Conservation (phyloP, 2,113 vertebrate genomes). For the Scalopus aquaticus region DNA sequence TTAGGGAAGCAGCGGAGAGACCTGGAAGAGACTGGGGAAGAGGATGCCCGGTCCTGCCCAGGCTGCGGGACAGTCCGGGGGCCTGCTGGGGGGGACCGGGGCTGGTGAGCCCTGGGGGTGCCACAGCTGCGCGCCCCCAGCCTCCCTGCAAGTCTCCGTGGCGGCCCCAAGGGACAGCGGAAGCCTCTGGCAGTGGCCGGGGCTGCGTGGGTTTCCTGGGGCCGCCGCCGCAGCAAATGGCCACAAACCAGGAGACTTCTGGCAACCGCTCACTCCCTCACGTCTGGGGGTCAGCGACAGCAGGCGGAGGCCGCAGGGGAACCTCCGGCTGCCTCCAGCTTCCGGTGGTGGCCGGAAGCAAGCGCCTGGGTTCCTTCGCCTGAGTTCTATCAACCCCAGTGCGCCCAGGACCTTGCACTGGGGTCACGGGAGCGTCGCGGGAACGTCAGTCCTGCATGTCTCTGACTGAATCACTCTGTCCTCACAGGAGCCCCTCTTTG, state of each 20-base stretch:
- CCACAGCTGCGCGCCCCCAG: too few relatives aligned
- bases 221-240: background rate
- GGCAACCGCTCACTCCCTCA: background rate
- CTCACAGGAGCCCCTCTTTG: background rate
- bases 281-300: background rate
- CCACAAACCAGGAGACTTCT: background rate
- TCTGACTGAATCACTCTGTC: background rate
- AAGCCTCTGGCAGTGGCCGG: too few relatives aligned
- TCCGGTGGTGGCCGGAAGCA: too few relatives aligned
- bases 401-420: too few relatives aligned
- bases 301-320: too few relatives aligned
- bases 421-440: too few relatives aligned
- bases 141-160: too few relatives aligned
- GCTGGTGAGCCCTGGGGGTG: background rate
- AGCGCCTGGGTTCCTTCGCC: background rate
- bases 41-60: fast-evolving
- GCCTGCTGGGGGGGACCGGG: background rate
- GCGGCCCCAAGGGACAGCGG: too few relatives aligned
- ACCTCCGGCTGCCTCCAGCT: background rate
- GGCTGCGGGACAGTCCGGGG: too few relatives aligned
- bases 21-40: background rate
- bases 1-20: background rate
- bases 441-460: background rate
- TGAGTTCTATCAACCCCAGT: background rate
- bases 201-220: too few relatives aligned